These are phyloP conservation scores for Atopsyche davidsoni DNA, from an alignment of 1,140 invertebrate genomes.

Conservation along the genomic window DNA sequence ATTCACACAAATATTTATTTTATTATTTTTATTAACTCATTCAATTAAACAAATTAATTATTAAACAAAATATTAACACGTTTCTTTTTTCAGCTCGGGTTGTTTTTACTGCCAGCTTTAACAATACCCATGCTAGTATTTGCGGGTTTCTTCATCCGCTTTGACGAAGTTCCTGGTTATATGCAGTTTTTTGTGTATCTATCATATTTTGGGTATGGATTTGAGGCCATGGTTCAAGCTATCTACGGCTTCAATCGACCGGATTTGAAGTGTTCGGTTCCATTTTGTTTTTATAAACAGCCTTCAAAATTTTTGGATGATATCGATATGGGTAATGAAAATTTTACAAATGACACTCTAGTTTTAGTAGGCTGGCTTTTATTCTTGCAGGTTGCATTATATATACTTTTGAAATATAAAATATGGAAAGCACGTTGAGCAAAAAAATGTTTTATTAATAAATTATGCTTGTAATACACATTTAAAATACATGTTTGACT, in stretches of 20 bases:
- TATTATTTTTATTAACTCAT: too few relatives aligned
- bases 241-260: slow-evolving; percentile 65
- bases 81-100: slow-evolving; percentile 57
- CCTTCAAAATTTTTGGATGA: slow-evolving; percentile 44
- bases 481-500: too few relatives aligned
- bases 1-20: too few relatives aligned
- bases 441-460: too few relatives aligned
- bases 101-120: slow-evolving; percentile 73
- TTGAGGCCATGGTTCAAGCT: slow-evolving; percentile 68
- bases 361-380: slow-evolving; percentile 64
- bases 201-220: slow-evolving; percentile 76
- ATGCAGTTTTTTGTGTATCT: slow-evolving; percentile 63
- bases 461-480: too few relatives aligned
- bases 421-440: slow-evolving; percentile 40
- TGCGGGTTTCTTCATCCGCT: slow-evolving; percentile 78
- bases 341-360: slow-evolving; percentile 64
- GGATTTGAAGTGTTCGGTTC: slow-evolving; percentile 48
- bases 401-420: slow-evolving; percentile 37
- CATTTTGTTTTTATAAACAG: slow-evolving; percentile 44
- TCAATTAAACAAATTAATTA: too few relatives aligned
- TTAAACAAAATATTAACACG: slow-evolving; percentile 4
- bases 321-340: slow-evolving; percentile 41
- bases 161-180: slow-evolving; percentile 66
- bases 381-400: slow-evolving; percentile 37
- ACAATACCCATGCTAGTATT: slow-evolving; percentile 81